These are phyloP conservation scores for Brachyalestes nurse DNA, from an alignment of 2,797 vertebrate species.

Conservation along the genomic window DNA sequence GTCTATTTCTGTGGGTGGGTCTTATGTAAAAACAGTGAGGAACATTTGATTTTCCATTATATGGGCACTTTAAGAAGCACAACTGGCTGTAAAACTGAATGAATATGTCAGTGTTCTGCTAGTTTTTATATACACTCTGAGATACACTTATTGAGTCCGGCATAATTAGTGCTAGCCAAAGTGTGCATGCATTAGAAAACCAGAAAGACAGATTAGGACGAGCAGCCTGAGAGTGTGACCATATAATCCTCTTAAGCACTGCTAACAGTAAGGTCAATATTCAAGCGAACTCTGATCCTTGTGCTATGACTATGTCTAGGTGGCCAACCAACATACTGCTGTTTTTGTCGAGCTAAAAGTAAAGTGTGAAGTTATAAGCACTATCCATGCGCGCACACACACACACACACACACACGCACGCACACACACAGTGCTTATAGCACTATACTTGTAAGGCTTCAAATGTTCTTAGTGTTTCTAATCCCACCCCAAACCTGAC, in stretches of 20 bases:
- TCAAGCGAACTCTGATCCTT: slow-evolving; percentile 35
- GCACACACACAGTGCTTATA: background rate
- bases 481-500: background rate
- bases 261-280: slow-evolving; percentile 20
- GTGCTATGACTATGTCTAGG: background rate
- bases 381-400: background rate
- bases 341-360: background rate
- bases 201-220: background rate
- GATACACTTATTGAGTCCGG: background rate
- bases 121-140: too few relatives aligned
- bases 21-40: too few relatives aligned
- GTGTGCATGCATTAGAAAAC: background rate
- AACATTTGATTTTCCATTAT: too few relatives aligned
- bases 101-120: background rate
- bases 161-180: slow-evolving; percentile 5
- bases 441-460: background rate
- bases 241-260: slow-evolving; percentile 31
- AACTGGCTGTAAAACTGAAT: too few relatives aligned
- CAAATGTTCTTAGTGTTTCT: background rate
- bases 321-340: background rate
- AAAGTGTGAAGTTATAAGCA: slow-evolving; percentile 28
- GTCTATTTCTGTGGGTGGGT: too few relatives aligned
- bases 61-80: background rate
- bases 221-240: background rate
- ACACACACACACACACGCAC: background rate